Percentiles rank a stretch among this genome's conserved stretches.
Evolutionary conservation across 2,113 vertebrate species (phyloP).

Genomic region (Tragelaphus scriptus): DNA sequence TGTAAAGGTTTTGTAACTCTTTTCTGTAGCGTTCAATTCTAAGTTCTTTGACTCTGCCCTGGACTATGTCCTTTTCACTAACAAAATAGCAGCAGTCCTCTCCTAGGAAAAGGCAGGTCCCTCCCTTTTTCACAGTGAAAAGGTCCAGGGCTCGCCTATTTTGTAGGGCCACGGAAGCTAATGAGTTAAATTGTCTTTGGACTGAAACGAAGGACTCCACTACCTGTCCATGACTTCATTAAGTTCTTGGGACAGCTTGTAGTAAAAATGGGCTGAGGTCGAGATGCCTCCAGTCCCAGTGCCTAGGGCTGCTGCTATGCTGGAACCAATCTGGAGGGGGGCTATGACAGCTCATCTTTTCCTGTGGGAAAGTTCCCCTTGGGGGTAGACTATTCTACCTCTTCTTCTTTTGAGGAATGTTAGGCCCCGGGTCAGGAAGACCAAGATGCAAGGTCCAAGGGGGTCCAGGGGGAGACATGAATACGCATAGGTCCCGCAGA

Average conservation of each 20-base stretch:
- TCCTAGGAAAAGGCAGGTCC: background rate
- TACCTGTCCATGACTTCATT: background rate
- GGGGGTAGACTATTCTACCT: background rate
- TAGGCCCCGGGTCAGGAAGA: background rate
- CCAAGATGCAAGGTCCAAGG: background rate
- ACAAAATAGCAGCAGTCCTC: background rate
- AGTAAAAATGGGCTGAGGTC: background rate
- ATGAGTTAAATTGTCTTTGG: background rate
- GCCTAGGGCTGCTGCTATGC: background rate
- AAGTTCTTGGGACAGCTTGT: background rate
- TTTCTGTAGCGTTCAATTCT: background rate
- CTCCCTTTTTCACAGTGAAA: accelerated
- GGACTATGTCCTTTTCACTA: background rate
- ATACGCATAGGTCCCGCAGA: background rate
- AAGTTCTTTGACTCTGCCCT: background rate
- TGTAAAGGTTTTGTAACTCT: background rate
- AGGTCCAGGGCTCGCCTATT: background rate
- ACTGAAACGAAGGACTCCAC: background rate
- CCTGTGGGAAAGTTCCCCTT: background rate
- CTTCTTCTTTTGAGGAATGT: background rate
- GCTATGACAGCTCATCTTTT: background rate
- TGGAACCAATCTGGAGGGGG: background rate
- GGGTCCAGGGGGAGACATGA: background rate
- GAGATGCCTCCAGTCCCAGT: background rate
- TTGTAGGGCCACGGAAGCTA: background rate